Base-by-base conservation (phyloP, 2,113 vertebrate genomes). In the Phyllostomus discolor region DNA sequence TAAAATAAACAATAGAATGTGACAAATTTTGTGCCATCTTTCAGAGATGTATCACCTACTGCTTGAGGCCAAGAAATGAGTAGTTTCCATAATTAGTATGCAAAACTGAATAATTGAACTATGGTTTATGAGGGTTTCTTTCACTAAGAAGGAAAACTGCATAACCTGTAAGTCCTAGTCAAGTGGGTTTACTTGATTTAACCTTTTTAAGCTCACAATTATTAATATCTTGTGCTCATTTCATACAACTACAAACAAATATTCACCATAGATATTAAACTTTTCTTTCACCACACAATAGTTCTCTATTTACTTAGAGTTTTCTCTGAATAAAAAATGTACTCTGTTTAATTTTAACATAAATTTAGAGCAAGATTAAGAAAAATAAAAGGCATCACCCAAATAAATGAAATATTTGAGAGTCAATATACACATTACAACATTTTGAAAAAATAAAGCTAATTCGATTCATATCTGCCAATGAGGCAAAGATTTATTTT, bases 61-160 rank as follows among this genome's bases (percentile, higher is more conserved):
- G 96, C 97, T 98, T 96, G 84, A 98, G 98, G 96, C 90, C 97
- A 98, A 98, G 92, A 98, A 98, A 98, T 98, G 5, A 98, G 93
- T 98, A 96, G 95, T 98, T 98, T 98, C 96, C 94, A 98, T 98
- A 98, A 98, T 98, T 98, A 98, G 94, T 97, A 97, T 97, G 84
- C 94, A 75, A 98, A 98, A 98, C 98, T 98, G 96, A 98, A 97
- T 98, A 98, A 98, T 97, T 98, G 96, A 92, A 85, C 95, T 97
- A 86, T 97, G 72, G 93, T 97, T 98, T 98, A 98, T 97, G 93
- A 97, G 80, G 50, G 24, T 33, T 66, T 54, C 19, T 96, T 97
- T 87, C 94, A 95, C 90, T 97, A 97, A 94, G 87, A 98, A 97
- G 80, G 94, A 93, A 98, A 98, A 95, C 79, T 41, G 54, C 91